phyloP scores from a whole-genome alignment of 1,140 invertebrate genomes.

The Leptinotarsa undecemlineata region DNA sequence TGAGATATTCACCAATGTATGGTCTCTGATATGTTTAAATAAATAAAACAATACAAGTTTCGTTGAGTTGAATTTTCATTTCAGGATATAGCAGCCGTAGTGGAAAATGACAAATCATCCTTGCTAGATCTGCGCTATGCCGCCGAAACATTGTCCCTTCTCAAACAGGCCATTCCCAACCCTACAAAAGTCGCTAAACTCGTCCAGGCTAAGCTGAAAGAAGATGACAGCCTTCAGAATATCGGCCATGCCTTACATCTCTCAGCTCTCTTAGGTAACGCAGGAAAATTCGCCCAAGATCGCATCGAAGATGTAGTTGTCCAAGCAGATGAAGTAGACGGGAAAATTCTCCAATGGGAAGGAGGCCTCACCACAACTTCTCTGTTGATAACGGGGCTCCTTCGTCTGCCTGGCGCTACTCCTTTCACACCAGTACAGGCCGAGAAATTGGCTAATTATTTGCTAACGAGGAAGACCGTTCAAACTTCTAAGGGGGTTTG shows the following conservation, averaged over 20 bases:
- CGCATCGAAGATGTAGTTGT: constrained; percentile 88
- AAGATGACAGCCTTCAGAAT: constrained; percentile 59
- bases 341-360: constrained; percentile 88
- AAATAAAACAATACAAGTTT: not conserved
- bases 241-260: constrained; percentile 84
- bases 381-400: constrained; percentile 73
- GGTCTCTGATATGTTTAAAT: not conserved
- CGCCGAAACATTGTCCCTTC: constrained; percentile 43
- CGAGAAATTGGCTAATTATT: constrained; percentile 89
- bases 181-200: constrained; percentile 46
- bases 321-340: constrained; percentile 94
- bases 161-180: constrained; percentile 45
- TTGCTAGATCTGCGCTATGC: constrained; percentile 48
- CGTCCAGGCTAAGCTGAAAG: constrained; percentile 48
- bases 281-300: constrained; percentile 74
- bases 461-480: constrained; percentile 87
- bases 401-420: constrained; percentile 74
- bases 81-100: constrained; percentile 42
- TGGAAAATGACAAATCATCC: constrained; percentile 45
- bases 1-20: not conserved
- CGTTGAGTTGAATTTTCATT: constrained; percentile 6
- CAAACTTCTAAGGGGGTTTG: constrained; percentile 82
- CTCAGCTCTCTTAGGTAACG: constrained; percentile 67
- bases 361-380: constrained; percentile 72
- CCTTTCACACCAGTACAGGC: constrained; percentile 78